phyloP scores from a whole-genome alignment of 2,113 vertebrate species.

The Leptodactylus fuscus region DNA sequence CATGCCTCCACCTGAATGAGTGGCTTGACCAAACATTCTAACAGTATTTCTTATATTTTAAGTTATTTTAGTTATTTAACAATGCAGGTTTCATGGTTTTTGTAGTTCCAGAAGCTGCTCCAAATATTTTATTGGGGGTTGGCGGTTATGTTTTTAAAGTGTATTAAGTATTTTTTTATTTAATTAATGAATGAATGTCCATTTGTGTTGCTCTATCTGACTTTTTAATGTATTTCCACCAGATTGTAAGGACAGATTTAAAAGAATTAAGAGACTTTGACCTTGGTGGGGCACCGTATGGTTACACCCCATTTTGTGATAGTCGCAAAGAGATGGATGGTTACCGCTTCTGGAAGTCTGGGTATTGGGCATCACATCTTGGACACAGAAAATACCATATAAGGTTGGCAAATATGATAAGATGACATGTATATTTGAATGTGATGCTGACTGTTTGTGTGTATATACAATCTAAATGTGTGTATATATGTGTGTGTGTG shows the following conservation, averaged over 20 bases:
- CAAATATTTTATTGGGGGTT: too few relatives aligned
- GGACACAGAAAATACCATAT: constrained; percentile 93
- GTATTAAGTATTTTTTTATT: too few relatives aligned
- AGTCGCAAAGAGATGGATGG: constrained; percentile 96
- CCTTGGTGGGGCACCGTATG: constrained; percentile 91
- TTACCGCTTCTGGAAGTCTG: constrained; percentile 96
- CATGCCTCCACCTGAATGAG: too few relatives aligned
- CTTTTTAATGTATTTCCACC: constrained; percentile 6
- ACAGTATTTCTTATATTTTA: too few relatives aligned
- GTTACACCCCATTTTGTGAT: constrained; percentile 96
- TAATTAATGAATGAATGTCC: too few relatives aligned
- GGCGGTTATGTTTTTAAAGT: too few relatives aligned
- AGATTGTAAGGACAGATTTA: constrained; percentile 93
- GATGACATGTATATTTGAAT: neutral
- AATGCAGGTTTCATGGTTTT: too few relatives aligned
- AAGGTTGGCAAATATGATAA: constrained; percentile 75
- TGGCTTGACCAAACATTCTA: too few relatives aligned
- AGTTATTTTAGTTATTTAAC: too few relatives aligned
- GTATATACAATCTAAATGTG: too few relatives aligned
- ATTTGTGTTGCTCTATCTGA: neutral
- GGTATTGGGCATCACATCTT: constrained; percentile 96
- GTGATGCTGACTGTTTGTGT: neutral
- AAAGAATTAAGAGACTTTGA: constrained; percentile 89
- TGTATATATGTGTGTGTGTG: too few relatives aligned
- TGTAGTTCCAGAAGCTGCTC: too few relatives aligned